Conservation (phyloP, 2,797 vertebrate species). For the Pantherophis alleghaniensis region DNA sequence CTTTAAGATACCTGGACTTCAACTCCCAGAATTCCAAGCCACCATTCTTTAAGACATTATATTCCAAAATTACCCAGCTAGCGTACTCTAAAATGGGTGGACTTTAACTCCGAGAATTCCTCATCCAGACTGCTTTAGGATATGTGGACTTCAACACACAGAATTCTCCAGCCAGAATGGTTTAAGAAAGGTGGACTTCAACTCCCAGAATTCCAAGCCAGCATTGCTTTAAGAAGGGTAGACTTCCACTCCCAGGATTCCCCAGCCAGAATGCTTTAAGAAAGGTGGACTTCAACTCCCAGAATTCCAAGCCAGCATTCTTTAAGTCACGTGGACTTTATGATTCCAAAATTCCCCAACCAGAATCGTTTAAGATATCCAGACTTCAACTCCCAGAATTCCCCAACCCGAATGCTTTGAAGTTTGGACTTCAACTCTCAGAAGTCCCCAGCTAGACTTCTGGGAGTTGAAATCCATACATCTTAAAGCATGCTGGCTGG, state of each 20-base stretch:
- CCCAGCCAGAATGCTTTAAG: too few species aligned
- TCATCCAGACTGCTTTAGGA: not conserved
- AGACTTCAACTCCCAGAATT: too few species aligned
- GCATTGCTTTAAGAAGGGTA: too few species aligned
- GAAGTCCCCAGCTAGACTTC: not conserved
- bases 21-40: not conserved
- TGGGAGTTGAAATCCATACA: not conserved
- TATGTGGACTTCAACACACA: not conserved
- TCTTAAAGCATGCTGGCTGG: not conserved
- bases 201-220: not conserved
- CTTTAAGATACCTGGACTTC: not conserved
- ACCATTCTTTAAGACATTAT: rapidly evolving
- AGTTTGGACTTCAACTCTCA: too few species aligned
- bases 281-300: too few species aligned
- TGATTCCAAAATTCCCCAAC: too few species aligned
- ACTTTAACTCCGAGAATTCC: not conserved
- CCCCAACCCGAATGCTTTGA: too few species aligned
- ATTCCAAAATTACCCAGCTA: not conserved
- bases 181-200: too few species aligned
- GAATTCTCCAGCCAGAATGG: not conserved
- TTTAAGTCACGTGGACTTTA: too few species aligned
- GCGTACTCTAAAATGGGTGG: rapidly evolving
- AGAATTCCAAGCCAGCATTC: too few species aligned
- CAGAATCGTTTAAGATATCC: too few species aligned
- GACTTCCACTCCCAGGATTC: not conserved